Base-by-base conservation (phyloP, 2,113 vertebrate species). In the Motacilla tschutschensis region DNA sequence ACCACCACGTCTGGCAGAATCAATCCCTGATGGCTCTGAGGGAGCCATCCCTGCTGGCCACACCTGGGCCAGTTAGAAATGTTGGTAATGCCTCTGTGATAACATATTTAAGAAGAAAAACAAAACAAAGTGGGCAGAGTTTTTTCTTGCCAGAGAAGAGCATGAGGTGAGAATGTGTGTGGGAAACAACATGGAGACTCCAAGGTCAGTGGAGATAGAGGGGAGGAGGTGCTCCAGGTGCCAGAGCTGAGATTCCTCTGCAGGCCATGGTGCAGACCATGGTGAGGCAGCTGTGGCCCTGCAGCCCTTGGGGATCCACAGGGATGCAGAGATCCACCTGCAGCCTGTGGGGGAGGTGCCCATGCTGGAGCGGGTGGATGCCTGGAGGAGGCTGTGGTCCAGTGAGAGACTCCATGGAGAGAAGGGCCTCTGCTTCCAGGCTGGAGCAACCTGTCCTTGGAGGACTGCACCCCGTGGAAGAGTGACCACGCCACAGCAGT, bases 401-500 rank as follows among this genome's bases (percentile, higher is more conserved):
- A 21, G 22, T 50, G 46, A 35, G 12, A 51, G 31, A 7, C 46
- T 19, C 5, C 1, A 8, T 28, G 36, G 31, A 51, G 58, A 60
- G 67, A 44, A 14, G 12, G 36, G 17, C 13, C 57, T 21, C 14
- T 51, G 47, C 14, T 43, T 10, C 46, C 47, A 24, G 36, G 36
- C 58, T 29, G 47, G 58, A 76, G 47, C 58, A 62, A 58, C 46
- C 58, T 62, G 71, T n/a, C 44, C 55, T 15, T 40, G 44, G 43
- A 48, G 44, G 8, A 5, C 33, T 48, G 55, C 35, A n/a, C 3
- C 21, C 26, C 0, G 2, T 40, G 71, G 35, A 40, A 25, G 22
- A n/a, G 43, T 25, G 55, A 59, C 33, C 54, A n/a, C 0, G 0
- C 43, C 1, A 0, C 41, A 31, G 70, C 54, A 31, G 12, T 25